A percentile compares a stretch with the other conserved stretches of the same genome.
Conservation (phyloP, 2,888 invertebrate species). For the Zaprionus bogoriensis region DNA sequence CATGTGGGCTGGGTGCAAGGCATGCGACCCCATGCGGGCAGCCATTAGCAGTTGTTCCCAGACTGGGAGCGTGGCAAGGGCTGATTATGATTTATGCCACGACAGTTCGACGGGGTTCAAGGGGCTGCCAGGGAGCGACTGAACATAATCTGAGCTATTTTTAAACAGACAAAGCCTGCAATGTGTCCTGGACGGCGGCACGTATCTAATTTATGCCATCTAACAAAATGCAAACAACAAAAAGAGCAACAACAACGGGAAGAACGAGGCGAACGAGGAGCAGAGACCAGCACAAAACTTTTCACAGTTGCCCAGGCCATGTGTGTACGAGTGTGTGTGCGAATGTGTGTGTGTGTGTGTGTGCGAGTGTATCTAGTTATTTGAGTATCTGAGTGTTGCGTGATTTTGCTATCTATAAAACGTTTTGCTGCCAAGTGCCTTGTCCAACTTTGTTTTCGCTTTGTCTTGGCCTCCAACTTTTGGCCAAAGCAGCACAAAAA, state of each 20-base stretch:
- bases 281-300: slow-evolving; percentile 66
- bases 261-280: too few species aligned
- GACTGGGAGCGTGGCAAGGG: slow-evolving; percentile 32
- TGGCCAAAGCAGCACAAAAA: neutral
- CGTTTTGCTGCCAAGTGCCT: slow-evolving; percentile 56
- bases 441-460: slow-evolving; percentile 57
- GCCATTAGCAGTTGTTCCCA: slow-evolving; percentile 51
- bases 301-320: slow-evolving; percentile 43
- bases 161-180: slow-evolving; percentile 40
- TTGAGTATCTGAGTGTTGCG: slow-evolving; percentile 53
- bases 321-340: slow-evolving; percentile 16
- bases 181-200: slow-evolving; percentile 53
- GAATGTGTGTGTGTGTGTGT: slow-evolving; percentile 18
- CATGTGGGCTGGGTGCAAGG: too few species aligned
- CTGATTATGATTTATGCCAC: slow-evolving; percentile 60
- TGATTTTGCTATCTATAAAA: slow-evolving; percentile 67
- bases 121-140: neutral
- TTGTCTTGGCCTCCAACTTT: slow-evolving; percentile 43
- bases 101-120: slow-evolving; percentile 35
- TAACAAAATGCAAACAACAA: slow-evolving; percentile 69
- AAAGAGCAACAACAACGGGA: slow-evolving; percentile 39
- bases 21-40: slow-evolving; percentile 54
- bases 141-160: slow-evolving; percentile 46
- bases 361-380: slow-evolving; percentile 32
- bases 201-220: slow-evolving; percentile 75